Conservation (phyloP, 2,888 invertebrate genomes). For the Drosophila longiperda region DNA sequence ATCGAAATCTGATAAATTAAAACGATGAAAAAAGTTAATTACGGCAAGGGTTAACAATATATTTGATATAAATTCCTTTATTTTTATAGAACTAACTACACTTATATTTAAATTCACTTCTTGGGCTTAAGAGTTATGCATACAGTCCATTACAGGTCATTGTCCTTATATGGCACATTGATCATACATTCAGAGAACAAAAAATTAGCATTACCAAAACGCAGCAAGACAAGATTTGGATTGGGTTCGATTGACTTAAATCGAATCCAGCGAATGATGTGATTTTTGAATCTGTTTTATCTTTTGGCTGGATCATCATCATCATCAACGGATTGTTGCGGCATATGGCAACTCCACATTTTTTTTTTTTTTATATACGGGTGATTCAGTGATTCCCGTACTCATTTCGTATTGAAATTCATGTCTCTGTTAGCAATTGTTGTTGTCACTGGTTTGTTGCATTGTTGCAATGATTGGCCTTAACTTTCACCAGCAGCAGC, state of each 20-base stretch:
- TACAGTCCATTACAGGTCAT: slow-evolving; percentile 18
- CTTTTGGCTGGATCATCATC: slow-evolving; percentile 33
- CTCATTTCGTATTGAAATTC: slow-evolving; percentile 71
- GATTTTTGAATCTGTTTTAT: slow-evolving; percentile 53
- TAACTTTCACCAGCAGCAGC: slow-evolving; percentile 72
- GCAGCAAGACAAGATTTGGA: slow-evolving; percentile 15
- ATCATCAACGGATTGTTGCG: slow-evolving; percentile 34
- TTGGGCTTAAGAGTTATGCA: slow-evolving; percentile 40
- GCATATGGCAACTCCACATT: slow-evolving; percentile 29
- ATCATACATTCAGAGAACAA: slow-evolving; percentile 56
- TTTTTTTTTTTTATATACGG: not conserved
- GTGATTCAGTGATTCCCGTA: slow-evolving; percentile 7
- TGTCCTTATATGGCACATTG: slow-evolving; percentile 57
- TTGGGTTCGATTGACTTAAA: slow-evolving; percentile 20
- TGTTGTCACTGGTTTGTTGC: slow-evolving; percentile 57
- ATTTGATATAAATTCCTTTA: not conserved
- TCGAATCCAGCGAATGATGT: slow-evolving; percentile 48
- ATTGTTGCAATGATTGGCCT: slow-evolving; percentile 74
- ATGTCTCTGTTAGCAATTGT: slow-evolving; percentile 75
- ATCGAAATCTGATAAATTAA: not conserved
- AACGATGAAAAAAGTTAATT: not conserved
- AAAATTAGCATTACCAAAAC: slow-evolving; percentile 65
- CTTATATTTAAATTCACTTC: slow-evolving; percentile 29
- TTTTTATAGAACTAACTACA: slow-evolving; percentile 7
- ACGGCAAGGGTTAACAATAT: not conserved